Base-by-base conservation (phyloP, 2,113 vertebrate species). In the Sebastes schlegelii region DNA sequence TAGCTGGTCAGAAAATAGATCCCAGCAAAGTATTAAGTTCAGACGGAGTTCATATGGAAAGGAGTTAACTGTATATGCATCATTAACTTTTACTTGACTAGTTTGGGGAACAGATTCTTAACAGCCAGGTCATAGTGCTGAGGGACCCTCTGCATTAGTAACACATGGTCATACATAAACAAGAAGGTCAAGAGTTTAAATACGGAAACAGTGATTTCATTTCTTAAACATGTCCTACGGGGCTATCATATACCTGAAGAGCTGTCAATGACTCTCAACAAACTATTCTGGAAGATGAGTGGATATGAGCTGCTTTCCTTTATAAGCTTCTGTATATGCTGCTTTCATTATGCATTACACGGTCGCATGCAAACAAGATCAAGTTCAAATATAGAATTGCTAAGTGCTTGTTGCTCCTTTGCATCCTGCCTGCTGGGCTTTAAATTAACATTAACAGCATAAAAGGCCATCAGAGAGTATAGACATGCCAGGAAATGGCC, bases 41-140 rank as follows among this genome's bases (percentile, higher is more conserved):
- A 87, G 13, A 88, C 77, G 19, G 21, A 84, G 86, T 88, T 88
- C 82, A 88, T 60, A 76, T 54, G 68, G 78, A 80, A 80, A 87
- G 11, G 43, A 82, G 67, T 60, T 19, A 54, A 63, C 58, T 64
- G 62, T 55, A 74, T 52, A 74, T 61, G 87, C 84, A 61, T 76
- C 83, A 86, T 86, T 91, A 85, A 90, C 66, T 86, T 88, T 74
- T 52, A 85, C 65, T 75, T 68, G 75, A 77, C 80, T 67, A 79
- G 77, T 54, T 74, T 58, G 23, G 13, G 64, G 52, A 66, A 43
- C 66, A 26, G 80, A 78, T 82, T 82, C 26, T 73, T 67, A 64
- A 66, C 51, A 60, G 80, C 49, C 66, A 12, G 23, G 79, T 70
- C 17, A 12, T 11, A 43, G 55, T 57, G 77, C 64, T 75, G 79